Base-by-base conservation (phyloP, 1,140 invertebrate genomes). In the Drosophila pseudoananassae region DNA sequence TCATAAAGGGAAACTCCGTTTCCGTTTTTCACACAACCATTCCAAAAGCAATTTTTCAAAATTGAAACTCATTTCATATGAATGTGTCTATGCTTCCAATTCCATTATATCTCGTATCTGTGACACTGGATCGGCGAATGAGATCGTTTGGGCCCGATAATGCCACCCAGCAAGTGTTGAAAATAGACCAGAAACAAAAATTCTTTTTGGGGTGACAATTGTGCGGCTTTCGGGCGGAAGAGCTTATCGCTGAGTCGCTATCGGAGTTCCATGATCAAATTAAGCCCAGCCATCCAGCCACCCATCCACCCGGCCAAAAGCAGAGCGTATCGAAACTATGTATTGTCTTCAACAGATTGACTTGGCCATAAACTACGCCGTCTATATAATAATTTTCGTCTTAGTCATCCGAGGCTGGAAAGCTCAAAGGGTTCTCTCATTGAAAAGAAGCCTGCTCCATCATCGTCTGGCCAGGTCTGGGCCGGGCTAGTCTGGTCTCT, bases 21-120 rank as follows among this genome's bases (percentile, higher is more conserved):
- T 87, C 83, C 82, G 82, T 87, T 88, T 82, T 85, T 85, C 82
- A 85, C 83, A 85, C 82, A 85, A 60, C 15, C 82, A 85, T 88
- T 46, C 82, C 43, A 55, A 75, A 78, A 64, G 83, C 82, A 82
- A 87, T 87, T 87, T 87, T 87, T 87, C 82, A 87, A 87, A 87
- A 87, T 87, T 87, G 82, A 87, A 87, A 88, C 78, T 87, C 78
- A 87, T 88, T 87, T 82, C 36, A 52, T 68, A 76, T 76, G 63
- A 47, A 52, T 76, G 64, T 83, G 64, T 83, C 63, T 83, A 50
- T 52, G 54, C 78, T 40, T 57, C 49, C 79, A 69, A 50, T 57
- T 68, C 66, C 45, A 83, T 84, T 84, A 84, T 83, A 73, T 69
- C 47, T 77, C 51, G 69, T 87, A 85, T 87, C 78, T 68, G 58